These are phyloP conservation scores for Dysdera silvatica DNA, from an alignment of 1,140 invertebrate genomes.

Conservation along the genomic window DNA sequence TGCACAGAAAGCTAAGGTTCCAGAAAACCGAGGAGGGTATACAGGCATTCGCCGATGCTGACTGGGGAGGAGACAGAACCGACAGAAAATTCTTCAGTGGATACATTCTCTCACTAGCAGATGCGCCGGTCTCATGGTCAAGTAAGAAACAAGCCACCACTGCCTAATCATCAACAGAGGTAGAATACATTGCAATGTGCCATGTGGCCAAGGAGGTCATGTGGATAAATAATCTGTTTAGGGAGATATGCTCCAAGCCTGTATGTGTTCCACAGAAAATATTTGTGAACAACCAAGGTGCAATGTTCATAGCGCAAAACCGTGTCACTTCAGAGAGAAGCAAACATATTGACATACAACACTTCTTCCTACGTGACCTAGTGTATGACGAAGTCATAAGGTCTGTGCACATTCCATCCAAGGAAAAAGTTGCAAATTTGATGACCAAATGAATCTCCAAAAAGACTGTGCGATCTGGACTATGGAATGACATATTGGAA, in stretches of 20 bases:
- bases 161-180: constrained; percentile 46
- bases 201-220: constrained; percentile 42
- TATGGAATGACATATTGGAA: too few species aligned
- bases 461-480: not conserved
- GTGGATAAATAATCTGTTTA: constrained; percentile 36
- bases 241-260: not conserved
- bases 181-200: constrained; percentile 44
- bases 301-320: constrained; percentile 39
- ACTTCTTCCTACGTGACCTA: constrained; percentile 40
- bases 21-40: not conserved
- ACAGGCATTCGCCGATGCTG: constrained; percentile 1
- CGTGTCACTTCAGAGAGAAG: constrained; percentile 41
- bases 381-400: constrained; percentile 13
- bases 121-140: constrained; percentile 47
- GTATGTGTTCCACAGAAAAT: not conserved
- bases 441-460: constrained; percentile 15
- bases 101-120: constrained; percentile 37
- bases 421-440: constrained; percentile 18
- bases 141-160: constrained; percentile 48
- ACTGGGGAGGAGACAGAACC: constrained; percentile 21
- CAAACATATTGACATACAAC: constrained; percentile 42
- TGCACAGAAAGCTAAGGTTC: constrained; percentile 8
- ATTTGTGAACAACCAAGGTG: constrained; percentile 36
- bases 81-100: constrained; percentile 38
- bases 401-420: not conserved